Evolutionary conservation across 1,140 invertebrate genomes (phyloP), one percentile per base, ranked within the genome.

Genomic region (Zaprionus africanus): DNA sequence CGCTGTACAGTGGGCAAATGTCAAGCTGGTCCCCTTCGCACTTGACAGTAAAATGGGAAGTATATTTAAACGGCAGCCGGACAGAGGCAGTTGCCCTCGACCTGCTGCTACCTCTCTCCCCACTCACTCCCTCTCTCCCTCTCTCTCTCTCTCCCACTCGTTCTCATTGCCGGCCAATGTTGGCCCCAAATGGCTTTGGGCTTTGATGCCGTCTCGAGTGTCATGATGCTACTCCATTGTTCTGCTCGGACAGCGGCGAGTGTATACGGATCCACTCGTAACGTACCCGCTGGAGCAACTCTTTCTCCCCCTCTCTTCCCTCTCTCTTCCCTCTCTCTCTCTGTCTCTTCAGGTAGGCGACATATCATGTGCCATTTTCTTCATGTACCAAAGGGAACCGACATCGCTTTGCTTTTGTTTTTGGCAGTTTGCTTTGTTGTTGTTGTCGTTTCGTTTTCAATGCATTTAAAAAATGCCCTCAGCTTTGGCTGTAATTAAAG

Each of bases 1-100:
- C 36, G 31, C 15, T 34, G 31, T 28, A 57, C 41, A 64, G 61
- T 60, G 63, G 53, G 72, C 49, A 81, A 64, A 88, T 88, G 85
- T 88, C 85, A 88, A 90, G 85, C 76, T 63, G 83, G 81, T 72
- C 78, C 68, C 41, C 41, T 46, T 46, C 41, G 77, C 85, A 87
- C 84, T 87, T 87, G 84, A 87, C 85, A 88, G 84, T 90, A 88
- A 87, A 87, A 88, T 87, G 84, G 84, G 41, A 46, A 82, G 85
- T 79, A 90, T 86, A 90, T 90, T 84, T 90, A 90, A 90, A 79
- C 84, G 67, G 78, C 68, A 76, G 68, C 74, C 36, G 49, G 46
- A 24, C 60, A 59, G 43, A 38, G 60, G 43, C 46, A 31, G 54
- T 58, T 41, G 54, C n/a, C 41, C 26, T 54, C 53, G 36, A 13